Conservation (phyloP, 2,113 vertebrate species). For the Myiozetetes cayanensis region DNA sequence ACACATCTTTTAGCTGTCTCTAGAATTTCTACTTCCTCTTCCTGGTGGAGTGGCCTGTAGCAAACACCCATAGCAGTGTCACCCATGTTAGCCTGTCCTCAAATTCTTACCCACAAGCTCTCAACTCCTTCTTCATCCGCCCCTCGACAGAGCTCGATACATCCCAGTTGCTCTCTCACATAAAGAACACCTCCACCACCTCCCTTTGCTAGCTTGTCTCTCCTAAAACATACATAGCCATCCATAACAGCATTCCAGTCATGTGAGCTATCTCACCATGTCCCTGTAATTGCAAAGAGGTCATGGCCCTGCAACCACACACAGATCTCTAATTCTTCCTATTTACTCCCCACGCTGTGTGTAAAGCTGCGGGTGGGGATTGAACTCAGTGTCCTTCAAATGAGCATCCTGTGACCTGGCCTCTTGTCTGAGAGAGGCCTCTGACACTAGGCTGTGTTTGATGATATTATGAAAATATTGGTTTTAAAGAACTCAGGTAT, state of each 20-base stretch:
- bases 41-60: not conserved
- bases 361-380: not conserved
- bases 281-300: not conserved
- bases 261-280: not conserved
- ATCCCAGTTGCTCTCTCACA: not conserved
- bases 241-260: not conserved
- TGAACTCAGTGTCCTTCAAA: not conserved
- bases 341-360: not conserved
- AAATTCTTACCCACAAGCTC: not conserved
- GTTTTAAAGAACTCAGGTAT: not conserved
- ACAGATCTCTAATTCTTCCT: not conserved
- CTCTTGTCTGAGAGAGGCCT: not conserved
- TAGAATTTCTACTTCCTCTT: not conserved
- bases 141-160: accelerated
- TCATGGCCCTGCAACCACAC: not conserved
- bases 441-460: not conserved
- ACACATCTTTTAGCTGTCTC: not conserved
- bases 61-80: not conserved
- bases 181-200: not conserved
- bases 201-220: not conserved
- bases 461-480: not conserved
- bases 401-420: accelerated
- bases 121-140: not conserved
- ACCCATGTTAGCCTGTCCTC: not conserved
- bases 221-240: not conserved